A percentile compares a stretch with the other conserved stretches of the same genome.
Evolutionary conservation across 1,140 invertebrate species (phyloP).

Genomic region (Magallana angulata): DNA sequence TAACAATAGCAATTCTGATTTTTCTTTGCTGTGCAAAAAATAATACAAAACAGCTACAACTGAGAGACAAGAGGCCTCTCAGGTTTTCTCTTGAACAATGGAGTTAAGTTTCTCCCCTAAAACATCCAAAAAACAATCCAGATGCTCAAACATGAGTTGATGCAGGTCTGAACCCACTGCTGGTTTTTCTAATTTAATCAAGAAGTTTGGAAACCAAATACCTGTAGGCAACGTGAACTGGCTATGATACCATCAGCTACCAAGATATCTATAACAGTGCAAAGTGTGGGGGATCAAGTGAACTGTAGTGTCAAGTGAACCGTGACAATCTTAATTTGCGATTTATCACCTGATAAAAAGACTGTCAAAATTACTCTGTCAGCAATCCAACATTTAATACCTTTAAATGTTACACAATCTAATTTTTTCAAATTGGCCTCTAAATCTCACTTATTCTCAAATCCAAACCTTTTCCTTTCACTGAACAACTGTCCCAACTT

Average conservation of each 20-base stretch:
- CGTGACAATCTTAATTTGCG: slow-evolving; percentile 11
- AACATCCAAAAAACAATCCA: not conserved
- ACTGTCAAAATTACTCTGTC: slow-evolving; percentile 19
- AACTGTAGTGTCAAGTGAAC: not conserved
- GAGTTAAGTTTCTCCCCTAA: not conserved
- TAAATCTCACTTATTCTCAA: too few species aligned
- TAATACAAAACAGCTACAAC: not conserved
- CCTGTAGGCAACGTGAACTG: slow-evolving; percentile 19
- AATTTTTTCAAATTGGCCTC: not conserved
- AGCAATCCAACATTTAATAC: slow-evolving; percentile 22
- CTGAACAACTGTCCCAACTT: not conserved
- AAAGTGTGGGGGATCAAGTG: slow-evolving; percentile 22
- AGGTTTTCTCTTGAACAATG: not conserved
- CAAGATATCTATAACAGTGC: not conserved
- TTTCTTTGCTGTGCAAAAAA: not conserved
- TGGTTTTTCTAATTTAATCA: slow-evolving; percentile 27
- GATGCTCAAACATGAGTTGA: not conserved
- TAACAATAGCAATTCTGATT: not conserved
- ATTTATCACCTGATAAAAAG: slow-evolving; percentile 25
- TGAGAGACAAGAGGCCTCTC: not conserved
- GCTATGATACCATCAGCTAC: slow-evolving; percentile 14
- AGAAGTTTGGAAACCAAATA: slow-evolving; percentile 30
- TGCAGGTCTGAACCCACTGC: not conserved
- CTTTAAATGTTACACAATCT: slow-evolving; percentile 21
- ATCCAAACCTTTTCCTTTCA: not conserved